Base-by-base conservation (phyloP, 1,140 invertebrate species). In the Mycetomoellerius zeteki region DNA sequence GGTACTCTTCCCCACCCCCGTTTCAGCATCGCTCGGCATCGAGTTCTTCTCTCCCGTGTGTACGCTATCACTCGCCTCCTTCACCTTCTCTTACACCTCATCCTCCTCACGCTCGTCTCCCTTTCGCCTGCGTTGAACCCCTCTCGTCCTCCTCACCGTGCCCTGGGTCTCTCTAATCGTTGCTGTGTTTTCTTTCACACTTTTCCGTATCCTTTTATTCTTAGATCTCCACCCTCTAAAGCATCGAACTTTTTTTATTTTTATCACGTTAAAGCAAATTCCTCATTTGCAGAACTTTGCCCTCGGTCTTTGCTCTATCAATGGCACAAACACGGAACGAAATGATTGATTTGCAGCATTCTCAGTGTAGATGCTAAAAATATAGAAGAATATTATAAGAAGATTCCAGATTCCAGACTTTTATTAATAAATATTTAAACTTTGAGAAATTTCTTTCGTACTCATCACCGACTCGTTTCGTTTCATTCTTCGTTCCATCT, bases 1-100 rank as follows among this genome's bases (percentile, higher is more conserved):
- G 94, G 94, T 94, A 94, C 93, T 86, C 88, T 93, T 93, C 92
- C 86, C 90, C 90, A 91, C 90, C 89, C 86, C 43, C 86, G 52
- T 84, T 73, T 84, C 21, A 56, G 65, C 78, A 69, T 37, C 43
- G 24, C 14, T 72, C 72, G 37, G 88, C 65, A 75, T 54, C 86
- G 80, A 85, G 73, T 85, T 89, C 89, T 90, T 72, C 86, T 69
- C 84, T 85, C 73, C 58, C 47, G 72, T 52, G 82, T 80, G 65
- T 14, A 47, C 85, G 76, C 88, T 82, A 58, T 54, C 75, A 76
- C 72, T 85, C 75, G 67, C 86, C 87, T 89, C 65, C 87, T 65
- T 78, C 73, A 47, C 47, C 60, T 78, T 47, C 43, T 52, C 60
- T n/a, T 37, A 14, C 54, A 27, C 60, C 27, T 77, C 60, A 27